Percentiles rank a stretch among this genome's conserved stretches.
phyloP scores from a whole-genome alignment of 2,797 vertebrate genomes.

The Sibirionetta formosa region DNA sequence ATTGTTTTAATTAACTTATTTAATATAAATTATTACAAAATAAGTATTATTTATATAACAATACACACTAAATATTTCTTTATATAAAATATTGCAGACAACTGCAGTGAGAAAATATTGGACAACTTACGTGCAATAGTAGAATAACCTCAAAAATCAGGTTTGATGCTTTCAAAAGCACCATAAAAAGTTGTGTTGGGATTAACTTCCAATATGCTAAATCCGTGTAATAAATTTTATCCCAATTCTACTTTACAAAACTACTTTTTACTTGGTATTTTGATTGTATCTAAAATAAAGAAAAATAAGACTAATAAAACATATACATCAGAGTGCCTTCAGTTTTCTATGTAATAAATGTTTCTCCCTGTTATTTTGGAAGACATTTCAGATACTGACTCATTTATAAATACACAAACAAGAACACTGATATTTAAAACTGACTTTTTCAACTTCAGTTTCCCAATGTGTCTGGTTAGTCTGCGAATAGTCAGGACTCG shows the following conservation, averaged over 20 bases:
- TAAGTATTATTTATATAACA: not conserved
- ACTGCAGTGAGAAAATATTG: not conserved
- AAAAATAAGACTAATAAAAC: not conserved
- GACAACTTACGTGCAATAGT: not conserved
- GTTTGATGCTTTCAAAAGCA: not conserved
- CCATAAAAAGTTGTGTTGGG: not conserved
- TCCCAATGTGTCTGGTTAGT: conserved; percentile 87
- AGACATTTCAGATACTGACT: not conserved
- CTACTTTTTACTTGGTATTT: not conserved
- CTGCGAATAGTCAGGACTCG: conserved; percentile 91
- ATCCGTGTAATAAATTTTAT: not conserved
- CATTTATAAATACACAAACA: not conserved
- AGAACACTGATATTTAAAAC: conserved; percentile 44
- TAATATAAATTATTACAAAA: not conserved
- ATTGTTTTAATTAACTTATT: not conserved
- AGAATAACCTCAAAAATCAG: not conserved
- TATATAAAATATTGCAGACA: not conserved
- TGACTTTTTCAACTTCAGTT: conserved; percentile 91
- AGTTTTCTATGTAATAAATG: not conserved
- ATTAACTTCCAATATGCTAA: not conserved
- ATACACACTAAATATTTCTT: not conserved
- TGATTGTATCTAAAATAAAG: not conserved
- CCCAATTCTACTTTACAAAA: not conserved
- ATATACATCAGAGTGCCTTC: not conserved
- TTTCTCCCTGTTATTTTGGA: not conserved